Evolutionary conservation across 2,797 vertebrate genomes (phyloP), one percentile per base, ranked within the genome.

Genomic region (Poecilia picta): DNA sequence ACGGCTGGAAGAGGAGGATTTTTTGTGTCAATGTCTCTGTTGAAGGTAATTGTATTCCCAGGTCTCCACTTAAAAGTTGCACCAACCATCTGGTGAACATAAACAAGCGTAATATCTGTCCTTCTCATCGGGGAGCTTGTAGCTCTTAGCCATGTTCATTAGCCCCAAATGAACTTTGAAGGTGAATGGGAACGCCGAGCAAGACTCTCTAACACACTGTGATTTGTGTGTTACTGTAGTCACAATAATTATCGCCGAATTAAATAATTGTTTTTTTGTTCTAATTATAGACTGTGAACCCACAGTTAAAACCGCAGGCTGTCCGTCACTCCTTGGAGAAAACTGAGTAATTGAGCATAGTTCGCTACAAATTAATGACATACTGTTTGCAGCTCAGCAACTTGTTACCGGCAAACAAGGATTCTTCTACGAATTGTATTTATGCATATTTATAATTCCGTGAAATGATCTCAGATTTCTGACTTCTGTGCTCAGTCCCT

Each of bases 291-390:
- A 87, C 73, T 79, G 73, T 91, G 73, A 87, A 90, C 88, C 74
- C 82, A 82, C 85, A 82, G 81, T 84, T 89, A 80, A 88, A 83
- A 83, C 85, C 87, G 84, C 89, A 92, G 82, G 88, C 87, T 93
- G 87, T 81, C 82, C 77, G 47, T 64, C 70, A 47, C 74, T 90
- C 91, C 88, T 93, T 72, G 31, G 91, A 94, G 91, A 85, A 91
- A 93, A 91, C 74, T 66, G 81, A 92, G 85, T 92, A 93, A 94
- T 93, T 93, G 90, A 92, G 89, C 91, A 89, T 51, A 87, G 89
- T 74, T 46, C 76, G 72, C 81, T 83, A 84, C 84, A 91, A 91
- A 95, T 94, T 94, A 93, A 94, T 93, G 89, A 85, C 88, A 88
- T 57, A 79, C 80, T 87, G 86, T 88, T 90, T 89, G 75, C 75